Evolutionary conservation across 2,113 vertebrate species (phyloP).

Genomic region (Sylvia atricapilla): DNA sequence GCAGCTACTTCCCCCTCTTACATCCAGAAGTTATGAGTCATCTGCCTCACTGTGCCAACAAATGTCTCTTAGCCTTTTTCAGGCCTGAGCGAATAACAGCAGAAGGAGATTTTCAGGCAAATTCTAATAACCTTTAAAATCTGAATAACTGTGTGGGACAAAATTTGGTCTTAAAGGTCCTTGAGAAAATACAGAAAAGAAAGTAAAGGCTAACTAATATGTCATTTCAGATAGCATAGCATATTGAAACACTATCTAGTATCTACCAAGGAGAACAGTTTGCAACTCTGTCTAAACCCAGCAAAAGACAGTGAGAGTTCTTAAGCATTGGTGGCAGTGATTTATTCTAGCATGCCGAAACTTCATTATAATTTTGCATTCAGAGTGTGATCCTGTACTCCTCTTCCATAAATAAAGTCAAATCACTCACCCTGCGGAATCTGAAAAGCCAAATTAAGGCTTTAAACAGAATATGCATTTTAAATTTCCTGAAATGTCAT

Average conservation of each 20-base stretch:
- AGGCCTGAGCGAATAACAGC: conserved; percentile 1
- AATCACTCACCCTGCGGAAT: background rate
- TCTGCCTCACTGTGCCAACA: background rate
- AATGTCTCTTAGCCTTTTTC: conserved; percentile 42
- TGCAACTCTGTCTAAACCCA: background rate
- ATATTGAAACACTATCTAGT: background rate
- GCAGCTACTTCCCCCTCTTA: conserved; percentile 24
- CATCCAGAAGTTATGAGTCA: conserved; percentile 42
- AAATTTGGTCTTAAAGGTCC: conserved; percentile 14
- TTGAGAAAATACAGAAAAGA: background rate
- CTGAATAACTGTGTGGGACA: background rate
- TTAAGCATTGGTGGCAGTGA: background rate
- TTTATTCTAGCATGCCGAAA: background rate
- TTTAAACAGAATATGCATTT: background rate
- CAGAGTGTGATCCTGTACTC: background rate
- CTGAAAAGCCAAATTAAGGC: background rate
- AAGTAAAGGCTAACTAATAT: conserved; percentile 24
- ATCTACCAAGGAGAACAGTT: background rate
- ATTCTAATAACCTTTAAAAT: conserved; percentile 33
- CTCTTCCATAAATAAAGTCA: background rate
- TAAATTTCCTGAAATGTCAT: background rate
- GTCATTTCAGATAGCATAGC: background rate
- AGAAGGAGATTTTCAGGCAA: conserved; percentile 1
- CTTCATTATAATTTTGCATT: background rate
- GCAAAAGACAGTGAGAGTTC: background rate